phyloP scores from a whole-genome alignment of 2,113 vertebrate genomes.

The Cavia aperea region DNA sequence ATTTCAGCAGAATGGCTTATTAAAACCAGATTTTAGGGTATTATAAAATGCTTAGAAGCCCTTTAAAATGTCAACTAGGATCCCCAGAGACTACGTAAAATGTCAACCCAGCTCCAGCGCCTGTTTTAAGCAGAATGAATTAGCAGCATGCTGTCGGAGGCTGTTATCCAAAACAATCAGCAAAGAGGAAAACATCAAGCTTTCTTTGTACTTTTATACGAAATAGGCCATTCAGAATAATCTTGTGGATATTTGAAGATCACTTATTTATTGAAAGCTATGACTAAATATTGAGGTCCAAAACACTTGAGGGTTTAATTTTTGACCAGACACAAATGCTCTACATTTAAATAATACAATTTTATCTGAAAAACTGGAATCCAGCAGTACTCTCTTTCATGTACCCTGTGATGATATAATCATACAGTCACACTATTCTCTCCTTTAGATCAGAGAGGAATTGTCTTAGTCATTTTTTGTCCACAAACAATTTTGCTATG shows the following conservation, averaged over 20 bases:
- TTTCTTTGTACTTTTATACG: conserved; percentile 77
- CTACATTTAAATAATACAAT: conserved; percentile 30
- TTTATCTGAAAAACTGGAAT: conserved; percentile 34
- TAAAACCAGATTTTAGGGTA: conserved; percentile 98
- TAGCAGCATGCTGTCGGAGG: conserved; percentile 90
- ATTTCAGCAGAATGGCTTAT: conserved; percentile 90
- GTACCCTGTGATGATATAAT: neutral
- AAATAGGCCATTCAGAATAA: conserved; percentile 75
- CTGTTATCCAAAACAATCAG: conserved; percentile 92
- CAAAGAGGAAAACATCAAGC: conserved; percentile 81
- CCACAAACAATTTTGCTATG: neutral
- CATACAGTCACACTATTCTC: neutral
- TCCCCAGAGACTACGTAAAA: conserved; percentile 94
- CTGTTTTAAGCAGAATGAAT: conserved; percentile 99
- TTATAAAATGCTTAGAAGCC: conserved; percentile 99
- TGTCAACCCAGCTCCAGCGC: conserved; percentile 93
- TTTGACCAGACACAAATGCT: neutral
- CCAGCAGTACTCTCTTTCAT: neutral
- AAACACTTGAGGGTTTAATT: conserved; percentile 1
- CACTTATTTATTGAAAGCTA: conserved; percentile 55
- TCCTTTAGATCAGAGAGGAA: conserved; percentile 8
- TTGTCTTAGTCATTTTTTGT: neutral
- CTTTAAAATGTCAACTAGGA: conserved; percentile 99
- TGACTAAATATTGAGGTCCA: conserved; percentile 36
- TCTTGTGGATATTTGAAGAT: conserved; percentile 68